Base-by-base conservation (phyloP, 2,888 invertebrate species). In the Drosophila melanosoma region DNA sequence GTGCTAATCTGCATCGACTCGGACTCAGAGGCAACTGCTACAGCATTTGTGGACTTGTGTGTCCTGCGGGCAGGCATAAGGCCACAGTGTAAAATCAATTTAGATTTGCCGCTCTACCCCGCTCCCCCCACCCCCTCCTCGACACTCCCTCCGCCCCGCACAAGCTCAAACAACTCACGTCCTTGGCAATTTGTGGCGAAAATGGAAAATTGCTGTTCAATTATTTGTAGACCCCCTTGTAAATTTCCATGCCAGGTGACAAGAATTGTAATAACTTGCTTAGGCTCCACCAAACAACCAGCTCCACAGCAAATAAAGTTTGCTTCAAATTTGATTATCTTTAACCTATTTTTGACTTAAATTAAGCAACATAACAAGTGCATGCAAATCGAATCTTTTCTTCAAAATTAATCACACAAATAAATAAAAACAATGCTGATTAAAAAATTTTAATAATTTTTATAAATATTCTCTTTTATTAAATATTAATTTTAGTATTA, bases 131-230 rank as follows among this genome's bases (percentile, higher is more conserved):
- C n/a, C 11, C 33, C 29, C 61, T 32, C 51, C 33, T 0, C 23
- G 6, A 29, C 38, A 51, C 36, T 0, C 23, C 11, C 36, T 15
- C 36, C 12, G 29, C 42, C 32, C 51, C 38, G 32, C 54, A 32
- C 58, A 23, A 54, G 51, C 52, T 17, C 68, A 71, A 68, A 68
- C 79, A 65, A 61, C 88, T 81, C 85, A 88, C 85, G 81, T 82
- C 79, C 80, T 82, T 83, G 76, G 88, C 83, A 83, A 82, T 87
- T 87, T 87, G 87, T 83, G 89, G 78, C 72, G 85, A 81, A 85
- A 90, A 91, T 89, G 88, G 89, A 89, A 87, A 89, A 91, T 89
- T 90, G 89, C 82, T 90, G 90, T 91, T 91, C 92, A 91, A 91
- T 92, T 92, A 92, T 89, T 91, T 89, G 88, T 83, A 72, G 82